A percentile compares a stretch with the other conserved stretches of the same genome.
phyloP scores from a whole-genome alignment of 1,140 invertebrate species.

The Drosophila elegans region DNA sequence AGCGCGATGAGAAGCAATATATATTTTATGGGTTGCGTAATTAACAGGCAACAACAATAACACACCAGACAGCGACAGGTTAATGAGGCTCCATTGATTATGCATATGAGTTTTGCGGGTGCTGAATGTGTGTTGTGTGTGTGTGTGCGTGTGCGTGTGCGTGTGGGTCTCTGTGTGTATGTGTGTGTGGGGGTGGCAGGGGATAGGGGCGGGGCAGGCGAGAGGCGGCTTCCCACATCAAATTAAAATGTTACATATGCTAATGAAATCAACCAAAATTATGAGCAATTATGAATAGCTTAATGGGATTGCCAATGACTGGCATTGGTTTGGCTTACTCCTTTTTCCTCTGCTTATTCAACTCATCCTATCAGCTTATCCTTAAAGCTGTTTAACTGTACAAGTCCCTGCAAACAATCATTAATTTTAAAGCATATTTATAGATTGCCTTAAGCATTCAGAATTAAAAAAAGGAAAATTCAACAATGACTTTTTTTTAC shows the following conservation, averaged over 20 bases:
- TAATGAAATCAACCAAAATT: slow-evolving; percentile 81
- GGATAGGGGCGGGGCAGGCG: neutral
- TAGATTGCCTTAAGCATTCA: neutral
- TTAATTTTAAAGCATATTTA: no score
- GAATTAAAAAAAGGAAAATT: no score
- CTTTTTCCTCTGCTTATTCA: neutral
- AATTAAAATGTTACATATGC: slow-evolving; percentile 79
- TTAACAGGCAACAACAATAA: slow-evolving; percentile 71
- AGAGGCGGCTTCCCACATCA: slow-evolving; percentile 63
- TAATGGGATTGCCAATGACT: slow-evolving; percentile 56
- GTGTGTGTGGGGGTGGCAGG: neutral
- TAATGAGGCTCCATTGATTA: slow-evolving; percentile 82
- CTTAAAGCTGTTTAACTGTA: neutral
- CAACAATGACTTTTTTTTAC: no score
- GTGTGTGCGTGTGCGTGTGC: neutral
- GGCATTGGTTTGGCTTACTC: slow-evolving; percentile 27
- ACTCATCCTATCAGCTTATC: neutral
- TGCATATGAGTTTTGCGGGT: slow-evolving; percentile 65
- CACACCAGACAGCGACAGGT: slow-evolving; percentile 57
- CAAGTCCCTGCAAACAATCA: neutral
- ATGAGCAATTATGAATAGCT: slow-evolving; percentile 80
- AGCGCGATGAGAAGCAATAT: slow-evolving; percentile 68
- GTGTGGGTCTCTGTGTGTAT: neutral
- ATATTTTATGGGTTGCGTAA: slow-evolving; percentile 68
- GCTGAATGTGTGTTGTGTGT: slow-evolving; percentile 1